Evolutionary conservation across 1,140 invertebrate genomes (phyloP), one percentile per base, ranked within the genome.

Genomic region (Globodera rostochiensis): DNA sequence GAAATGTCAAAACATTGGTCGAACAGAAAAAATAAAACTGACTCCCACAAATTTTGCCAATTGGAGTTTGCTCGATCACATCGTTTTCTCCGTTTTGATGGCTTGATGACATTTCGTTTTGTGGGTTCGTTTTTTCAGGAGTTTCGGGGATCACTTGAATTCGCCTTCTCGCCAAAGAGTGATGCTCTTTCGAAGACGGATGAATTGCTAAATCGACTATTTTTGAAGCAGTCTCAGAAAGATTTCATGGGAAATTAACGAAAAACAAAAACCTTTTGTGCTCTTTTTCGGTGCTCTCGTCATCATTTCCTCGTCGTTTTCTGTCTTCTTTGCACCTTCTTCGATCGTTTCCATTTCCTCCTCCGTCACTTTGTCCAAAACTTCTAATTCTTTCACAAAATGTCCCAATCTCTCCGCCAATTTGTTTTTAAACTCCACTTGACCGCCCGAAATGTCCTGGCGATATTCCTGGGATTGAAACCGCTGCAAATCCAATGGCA

Each of bases 131-230:
- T 36, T 69, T 69, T 47, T 71, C 69, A 11, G 69, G 69, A 25
- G 69, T 71, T 45, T 36, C 69, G 25, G 69, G 69, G 9, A 71
- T 71, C 46, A 47, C 46, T 71, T 11, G 69, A 71, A 71, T 71
- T 21, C 69, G 69, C 25, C 69, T 21, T 19, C 15, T 21, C 7
- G 69, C 69, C 25, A 71, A 11, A 4, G 57, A 60, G 15, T 60
- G 57, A 6, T 36, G n/a, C n/a, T 45, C 15, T 25, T 71, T 47
- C 21, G 25, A 71, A 11, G 21, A 71, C 8, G 46, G 46, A 6
- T 36, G 25, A 8, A 8, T 47, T 71, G 11, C 69, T 71, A 15
- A 71, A 71, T 25, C 7, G 36, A 11, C n/a, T 19, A 25, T 11
- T n/a, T n/a, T n/a, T n/a, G n/a, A n/a, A n/a, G n/a, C n/a, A n/a